Evolutionary conservation across 1,140 invertebrate species (phyloP).

Genomic region (Eupristina koningsbergeri): DNA sequence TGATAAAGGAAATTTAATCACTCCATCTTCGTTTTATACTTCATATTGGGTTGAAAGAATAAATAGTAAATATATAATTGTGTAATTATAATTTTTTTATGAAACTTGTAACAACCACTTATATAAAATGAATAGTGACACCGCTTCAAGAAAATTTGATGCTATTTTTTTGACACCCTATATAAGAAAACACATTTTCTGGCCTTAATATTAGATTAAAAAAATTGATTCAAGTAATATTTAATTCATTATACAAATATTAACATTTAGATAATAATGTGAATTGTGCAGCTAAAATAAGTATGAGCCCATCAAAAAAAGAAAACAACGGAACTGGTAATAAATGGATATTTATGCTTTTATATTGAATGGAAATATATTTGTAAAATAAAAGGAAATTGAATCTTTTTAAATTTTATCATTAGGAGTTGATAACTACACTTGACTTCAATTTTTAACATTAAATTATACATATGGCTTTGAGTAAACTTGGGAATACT

Average conservation of each 20-base stretch:
- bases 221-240: too few relatives aligned
- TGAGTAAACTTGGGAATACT: background rate
- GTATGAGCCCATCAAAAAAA: background rate
- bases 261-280: too few relatives aligned
- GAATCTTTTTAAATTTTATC: background rate
- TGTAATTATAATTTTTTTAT: background rate
- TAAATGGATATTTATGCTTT: background rate
- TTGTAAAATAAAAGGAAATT: background rate
- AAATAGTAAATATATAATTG: background rate
- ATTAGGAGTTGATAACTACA: background rate
- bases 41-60: background rate
- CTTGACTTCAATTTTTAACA: background rate
- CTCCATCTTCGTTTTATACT: background rate
- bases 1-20: constrained; percentile 24
- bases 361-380: background rate
- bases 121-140: background rate
- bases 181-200: background rate
- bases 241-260: too few relatives aligned
- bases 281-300: too few relatives aligned
- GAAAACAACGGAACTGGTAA: background rate
- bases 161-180: background rate
- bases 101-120: background rate
- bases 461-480: background rate
- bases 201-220: background rate
- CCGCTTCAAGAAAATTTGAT: background rate